Conservation (phyloP, 2,888 invertebrate genomes). For the Podabrus alpinus region DNA sequence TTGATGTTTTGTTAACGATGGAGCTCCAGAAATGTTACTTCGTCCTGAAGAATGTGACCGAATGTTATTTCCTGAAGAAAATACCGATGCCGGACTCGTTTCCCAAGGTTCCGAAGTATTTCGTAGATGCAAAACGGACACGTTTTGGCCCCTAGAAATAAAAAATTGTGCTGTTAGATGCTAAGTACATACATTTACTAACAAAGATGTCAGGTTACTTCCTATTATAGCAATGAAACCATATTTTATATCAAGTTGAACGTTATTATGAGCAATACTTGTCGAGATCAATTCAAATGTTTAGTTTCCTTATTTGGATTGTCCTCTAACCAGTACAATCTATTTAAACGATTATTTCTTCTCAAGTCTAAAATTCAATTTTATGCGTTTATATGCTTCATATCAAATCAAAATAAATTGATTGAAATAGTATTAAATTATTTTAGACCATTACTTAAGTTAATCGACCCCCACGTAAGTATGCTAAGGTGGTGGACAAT, state of each 20-base stretch:
- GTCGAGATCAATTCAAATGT: not conserved
- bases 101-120: constrained; percentile 63
- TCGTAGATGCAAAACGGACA: constrained; percentile 61
- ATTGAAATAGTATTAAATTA: not conserved
- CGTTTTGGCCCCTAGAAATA: constrained; percentile 58
- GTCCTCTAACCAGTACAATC: constrained; percentile 11
- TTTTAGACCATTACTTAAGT: not conserved
- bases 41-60: constrained; percentile 43
- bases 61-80: constrained; percentile 43
- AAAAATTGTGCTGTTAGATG: not conserved
- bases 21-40: constrained; percentile 7
- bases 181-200: not conserved
- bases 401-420: not conserved
- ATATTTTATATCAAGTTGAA: not conserved
- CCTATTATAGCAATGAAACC: not conserved
- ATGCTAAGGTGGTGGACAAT: constrained; percentile 2
- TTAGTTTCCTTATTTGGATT: constrained; percentile 28
- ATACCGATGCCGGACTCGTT: constrained; percentile 50
- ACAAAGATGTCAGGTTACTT: not conserved
- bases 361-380: not conserved
- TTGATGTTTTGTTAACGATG: constrained; percentile 46
- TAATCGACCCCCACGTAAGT: not conserved
- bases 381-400: not conserved
- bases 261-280: constrained; percentile 7
- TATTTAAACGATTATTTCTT: constrained; percentile 5